These are phyloP conservation scores for Mimachlamys varia DNA, from an alignment of 2,888 invertebrate genomes.

Conservation along the genomic window DNA sequence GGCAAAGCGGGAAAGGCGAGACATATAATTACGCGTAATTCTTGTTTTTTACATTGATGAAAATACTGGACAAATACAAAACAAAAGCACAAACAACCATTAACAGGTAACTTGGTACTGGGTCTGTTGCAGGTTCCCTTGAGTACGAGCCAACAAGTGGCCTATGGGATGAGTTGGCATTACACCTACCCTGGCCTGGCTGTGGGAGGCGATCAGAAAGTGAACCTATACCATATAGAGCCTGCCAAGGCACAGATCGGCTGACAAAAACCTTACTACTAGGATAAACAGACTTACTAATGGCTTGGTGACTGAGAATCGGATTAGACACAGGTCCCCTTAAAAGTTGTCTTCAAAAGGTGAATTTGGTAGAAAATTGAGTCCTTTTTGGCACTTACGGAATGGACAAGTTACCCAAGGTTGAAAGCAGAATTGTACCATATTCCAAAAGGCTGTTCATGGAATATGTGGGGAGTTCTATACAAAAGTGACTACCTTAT, in stretches of 20 bases:
- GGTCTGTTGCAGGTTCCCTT: constrained; percentile 69
- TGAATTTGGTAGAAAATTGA: not conserved
- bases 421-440: too few species aligned
- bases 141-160: constrained; percentile 65
- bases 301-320: not conserved
- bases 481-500: too few species aligned
- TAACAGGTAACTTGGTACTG: too few species aligned
- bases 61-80: too few species aligned
- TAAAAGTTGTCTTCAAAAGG: not conserved
- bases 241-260: constrained; percentile 43
- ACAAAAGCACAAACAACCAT: too few species aligned
- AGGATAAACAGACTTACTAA: not conserved
- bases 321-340: not conserved
- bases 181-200: constrained; percentile 74
- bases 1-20: too few species aligned
- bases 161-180: constrained; percentile 76
- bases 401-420: too few species aligned
- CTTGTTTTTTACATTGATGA: too few species aligned
- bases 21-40: too few species aligned
- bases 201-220: constrained; percentile 76
- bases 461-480: too few species aligned
- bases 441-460: too few species aligned
- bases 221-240: constrained; percentile 67
- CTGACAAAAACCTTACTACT: not conserved
- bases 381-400: not conserved